Conservation (phyloP, 2,113 vertebrate species). For the Hoplias malabaricus region DNA sequence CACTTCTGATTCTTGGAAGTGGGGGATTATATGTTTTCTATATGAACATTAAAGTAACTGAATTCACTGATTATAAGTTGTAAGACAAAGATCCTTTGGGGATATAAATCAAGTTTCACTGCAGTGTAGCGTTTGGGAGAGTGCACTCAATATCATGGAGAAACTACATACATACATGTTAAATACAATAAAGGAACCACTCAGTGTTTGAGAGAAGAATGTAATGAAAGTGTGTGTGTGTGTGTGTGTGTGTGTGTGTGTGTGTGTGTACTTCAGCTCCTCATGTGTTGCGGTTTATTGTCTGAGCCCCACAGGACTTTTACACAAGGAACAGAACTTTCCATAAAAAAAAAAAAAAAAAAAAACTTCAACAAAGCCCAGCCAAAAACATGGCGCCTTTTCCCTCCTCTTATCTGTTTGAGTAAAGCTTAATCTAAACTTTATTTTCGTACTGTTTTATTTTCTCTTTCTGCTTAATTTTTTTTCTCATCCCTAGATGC, state of each 20-base stretch:
- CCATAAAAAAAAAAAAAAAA: too few relatives aligned
- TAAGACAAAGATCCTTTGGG: too few relatives aligned
- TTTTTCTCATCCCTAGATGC: conserved; percentile 30
- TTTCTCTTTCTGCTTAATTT: too few relatives aligned
- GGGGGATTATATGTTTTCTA: too few relatives aligned
- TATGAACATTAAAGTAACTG: too few relatives aligned
- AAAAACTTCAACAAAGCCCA: background rate
- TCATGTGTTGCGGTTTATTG: background rate
- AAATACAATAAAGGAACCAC: background rate
- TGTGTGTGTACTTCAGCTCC: too few relatives aligned
- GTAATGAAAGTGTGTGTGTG: background rate
- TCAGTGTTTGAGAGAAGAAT: background rate
- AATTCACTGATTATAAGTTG: too few relatives aligned
- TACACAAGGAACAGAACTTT: too few relatives aligned
- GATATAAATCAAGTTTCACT: too few relatives aligned
- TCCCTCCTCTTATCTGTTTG: conserved; percentile 1
- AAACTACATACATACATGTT: background rate
- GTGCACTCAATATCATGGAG: background rate
- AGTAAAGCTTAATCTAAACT: conserved; percentile 41
- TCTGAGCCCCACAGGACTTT: conserved; percentile 10
- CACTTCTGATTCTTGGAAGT: too few relatives aligned
- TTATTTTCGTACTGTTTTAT: conserved; percentile 24
- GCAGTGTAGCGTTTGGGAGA: background rate
- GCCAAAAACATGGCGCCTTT: conserved; percentile 25
- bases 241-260: too few relatives aligned